Base-by-base conservation (phyloP, 2,888 invertebrate species). In the Acronicta aceris region DNA sequence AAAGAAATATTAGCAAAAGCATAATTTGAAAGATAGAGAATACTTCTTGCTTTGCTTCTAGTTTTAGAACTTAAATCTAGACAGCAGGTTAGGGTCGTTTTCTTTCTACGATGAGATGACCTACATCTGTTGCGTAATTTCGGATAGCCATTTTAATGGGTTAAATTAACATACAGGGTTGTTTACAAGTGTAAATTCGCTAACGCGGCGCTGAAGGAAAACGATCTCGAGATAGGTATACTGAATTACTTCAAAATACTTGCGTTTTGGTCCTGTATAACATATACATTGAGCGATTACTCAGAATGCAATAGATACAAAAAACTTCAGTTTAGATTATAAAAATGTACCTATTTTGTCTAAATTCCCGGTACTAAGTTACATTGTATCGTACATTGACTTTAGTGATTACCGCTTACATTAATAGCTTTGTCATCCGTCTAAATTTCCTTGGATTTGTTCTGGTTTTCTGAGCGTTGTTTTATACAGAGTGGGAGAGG, bases 291-390 rank as follows among this genome's bases (percentile, higher is more conserved):
- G 5, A 25, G 25, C 25, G 5, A 25, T 4, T 25, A 5, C 25
- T 25, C 25, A 25, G 25, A 25, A 25, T 25, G 5, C 5, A 25
- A 25, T 25, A 54, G 58, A 41, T 71, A 45, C 21, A 51, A 30
- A 41, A 25, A 9, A 21, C n/a, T n/a, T n/a, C n/a, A n/a, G n/a
- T n/a, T n/a, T n/a, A n/a, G n/a, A n/a, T n/a, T n/a, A n/a, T n/a
- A n/a, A n/a, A n/a, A n/a, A n/a, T n/a, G n/a, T n/a, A n/a, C n/a
- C n/a, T n/a, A n/a, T 47, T 46, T 43, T 43, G n/a, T 38, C 33
- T 36, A 41, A 50, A 38, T 68, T 70, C 64, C 17, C 53, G 25
- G 54, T 52, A 68, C 2, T 49, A 53, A 43, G 30, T 40, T 25
- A 65, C 58, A 49, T 43, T 49, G 68, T 70, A 51, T 50, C 15